Conservation (phyloP, 1,140 invertebrate species). For the Idris sp. region DNA sequence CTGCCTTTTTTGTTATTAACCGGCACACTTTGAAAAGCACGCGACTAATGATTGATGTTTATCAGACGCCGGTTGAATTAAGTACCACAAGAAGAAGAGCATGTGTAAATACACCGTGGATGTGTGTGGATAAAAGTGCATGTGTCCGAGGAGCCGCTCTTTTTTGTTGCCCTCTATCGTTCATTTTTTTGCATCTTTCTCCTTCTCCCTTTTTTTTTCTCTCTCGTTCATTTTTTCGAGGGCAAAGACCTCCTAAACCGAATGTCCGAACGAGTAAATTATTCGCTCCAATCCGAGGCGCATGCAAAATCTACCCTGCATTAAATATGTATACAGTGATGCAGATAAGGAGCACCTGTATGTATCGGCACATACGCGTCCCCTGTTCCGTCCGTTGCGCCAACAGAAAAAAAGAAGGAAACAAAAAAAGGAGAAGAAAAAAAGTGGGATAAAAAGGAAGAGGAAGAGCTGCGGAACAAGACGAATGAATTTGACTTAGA, state of each 20-base stretch:
- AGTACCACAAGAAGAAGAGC: constrained; percentile 42
- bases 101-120: constrained; percentile 42
- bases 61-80: constrained; percentile 55
- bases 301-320: constrained; percentile 68
- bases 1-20: constrained; percentile 50
- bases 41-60: constrained; percentile 61
- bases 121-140: constrained; percentile 31
- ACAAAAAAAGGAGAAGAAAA: constrained; percentile 20
- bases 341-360: constrained; percentile 69
- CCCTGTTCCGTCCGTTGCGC: constrained; percentile 50
- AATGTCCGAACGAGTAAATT: constrained; percentile 64
- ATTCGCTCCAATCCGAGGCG: constrained; percentile 66
- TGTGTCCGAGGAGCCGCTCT: background rate
- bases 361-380: constrained; percentile 52
- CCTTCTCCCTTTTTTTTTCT: background rate
- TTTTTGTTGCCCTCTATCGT: constrained; percentile 3
- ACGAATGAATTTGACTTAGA: constrained; percentile 40
- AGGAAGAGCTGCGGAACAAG: constrained; percentile 44
- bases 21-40: constrained; percentile 48
- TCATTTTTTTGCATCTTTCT: background rate
- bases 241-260: constrained; percentile 64
- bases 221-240: constrained; percentile 38
- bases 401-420: constrained; percentile 30
- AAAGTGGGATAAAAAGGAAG: constrained; percentile 15
- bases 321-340: constrained; percentile 69